phyloP scores from a whole-genome alignment of 2,888 invertebrate genomes.

The Philopedon plagiatum region DNA sequence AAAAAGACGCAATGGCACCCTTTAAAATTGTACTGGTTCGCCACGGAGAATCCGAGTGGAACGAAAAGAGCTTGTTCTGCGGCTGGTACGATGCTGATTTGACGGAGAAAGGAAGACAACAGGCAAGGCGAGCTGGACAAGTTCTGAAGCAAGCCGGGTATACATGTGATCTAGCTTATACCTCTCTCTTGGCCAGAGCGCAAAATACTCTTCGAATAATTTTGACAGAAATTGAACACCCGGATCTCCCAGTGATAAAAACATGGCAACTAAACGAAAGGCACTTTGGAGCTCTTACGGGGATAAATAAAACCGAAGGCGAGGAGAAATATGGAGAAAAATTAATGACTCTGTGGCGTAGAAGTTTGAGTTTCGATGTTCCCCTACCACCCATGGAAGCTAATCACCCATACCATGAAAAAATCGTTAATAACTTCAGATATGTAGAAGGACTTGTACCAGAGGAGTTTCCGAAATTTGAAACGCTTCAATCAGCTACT shows the following conservation, averaged over 20 bases:
- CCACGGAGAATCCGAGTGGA: constrained; percentile 78
- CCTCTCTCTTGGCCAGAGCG: constrained; percentile 76
- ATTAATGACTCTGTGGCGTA: constrained; percentile 88
- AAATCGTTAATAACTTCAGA: constrained; percentile 84
- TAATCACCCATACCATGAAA: constrained; percentile 83
- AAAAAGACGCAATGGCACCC: constrained; percentile 62
- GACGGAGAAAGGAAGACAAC: constrained; percentile 73
- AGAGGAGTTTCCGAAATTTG: constrained; percentile 86
- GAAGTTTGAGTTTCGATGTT: constrained; percentile 88
- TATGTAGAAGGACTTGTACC: constrained; percentile 79
- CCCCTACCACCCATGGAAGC: constrained; percentile 89
- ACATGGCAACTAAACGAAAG: constrained; percentile 79
- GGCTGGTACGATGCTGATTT: constrained; percentile 77
- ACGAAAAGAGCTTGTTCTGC: constrained; percentile 75
- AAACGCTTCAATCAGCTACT: constrained; percentile 89
- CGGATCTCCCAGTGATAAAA: constrained; percentile 71
- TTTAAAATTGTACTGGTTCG: constrained; percentile 76
- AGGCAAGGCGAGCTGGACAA: constrained; percentile 74
- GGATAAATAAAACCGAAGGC: constrained; percentile 78
- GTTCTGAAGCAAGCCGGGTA: constrained; percentile 73
- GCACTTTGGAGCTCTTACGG: constrained; percentile 78
- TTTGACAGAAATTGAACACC: constrained; percentile 73
- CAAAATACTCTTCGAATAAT: constrained; percentile 73
- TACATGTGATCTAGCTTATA: constrained; percentile 75
- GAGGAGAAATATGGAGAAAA: constrained; percentile 78